Evolutionary conservation across 1,140 invertebrate genomes (phyloP), one percentile per base, ranked within the genome.

Genomic region (Drosophila kohkoa): DNA sequence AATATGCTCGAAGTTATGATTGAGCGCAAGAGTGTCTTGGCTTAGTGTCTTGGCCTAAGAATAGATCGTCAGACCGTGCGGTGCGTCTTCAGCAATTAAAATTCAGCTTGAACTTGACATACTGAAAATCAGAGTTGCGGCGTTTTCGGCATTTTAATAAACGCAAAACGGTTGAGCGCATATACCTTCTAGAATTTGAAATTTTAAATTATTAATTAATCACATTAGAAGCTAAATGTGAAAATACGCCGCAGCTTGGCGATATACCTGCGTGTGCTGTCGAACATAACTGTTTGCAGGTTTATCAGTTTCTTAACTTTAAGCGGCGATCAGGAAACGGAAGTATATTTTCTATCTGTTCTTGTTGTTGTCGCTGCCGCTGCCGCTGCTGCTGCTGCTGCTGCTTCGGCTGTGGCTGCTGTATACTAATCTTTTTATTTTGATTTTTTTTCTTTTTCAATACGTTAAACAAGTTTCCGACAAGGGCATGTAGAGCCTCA

Each of bases 241-340:
- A 63, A 57, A 67, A n/a, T 43, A 41, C 20, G 16, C 38, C 67
- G 72, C 28, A 13, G 11, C n/a, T 35, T 32, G 30, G n/a, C 10
- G 20, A 28, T n/a, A 28, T n/a, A 43, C 7, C 41, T 25, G 20
- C 38, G 25, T 45, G 11, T 35, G 32, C 30, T 48, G 41, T 52
- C 57, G 20, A 25, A 25, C 20, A 25, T 74, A 74, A 74, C 71
- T 74, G 71, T 62, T 68, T 62, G 64, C 48, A 62, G 71, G 57
- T 75, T 70, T 70, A 69, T 69, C 67, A 52, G 45, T 79, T 71
- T 75, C 65, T 69, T 60, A 74, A 49, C 75, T 49, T 64, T 81
- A 72, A 51, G 55, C 52, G 30, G 69, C 77, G 83, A 88, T 89
- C 81, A 83, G 83, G 83, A 88, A 88, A 89, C 83, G 83, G 83